Evolutionary conservation across 2,888 invertebrate genomes (phyloP), one percentile per base, ranked within the genome.

Genomic region (Xanthorhoe spadicearia): DNA sequence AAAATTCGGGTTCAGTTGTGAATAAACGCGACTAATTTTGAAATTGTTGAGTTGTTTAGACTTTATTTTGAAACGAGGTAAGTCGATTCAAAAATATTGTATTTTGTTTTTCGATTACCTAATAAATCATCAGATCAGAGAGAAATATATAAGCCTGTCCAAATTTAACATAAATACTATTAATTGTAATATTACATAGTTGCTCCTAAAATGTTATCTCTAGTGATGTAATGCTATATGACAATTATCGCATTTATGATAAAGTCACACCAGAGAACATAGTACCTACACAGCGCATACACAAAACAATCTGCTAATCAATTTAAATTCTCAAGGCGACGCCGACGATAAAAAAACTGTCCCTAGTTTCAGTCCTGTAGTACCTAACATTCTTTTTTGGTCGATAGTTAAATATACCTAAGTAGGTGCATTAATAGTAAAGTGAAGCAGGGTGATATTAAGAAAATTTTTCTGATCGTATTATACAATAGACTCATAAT

Each of bases 221-320:
- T 19, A 54, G 38, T 54, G 17, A 54, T 54, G 54, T 52, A 52
- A 52, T 28, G 19, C 38, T 54, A 54, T 9, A 38, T 54, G 18
- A 13, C 38, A 18, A 54, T 54, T 54, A 54, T 54, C 54, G 17
- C 54, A 54, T 17, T 35, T 18, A 10, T 53, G 53, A 38, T 54
- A 38, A 38, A 13, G 54, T 54, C 54, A 38, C 54, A 13, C 38
- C 51, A 17, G 15, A 48, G 17, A 43, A 13, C 3, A 8, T 48
- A 48, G 15, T 15, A 48, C n/a, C n/a, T n/a, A n/a, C 48, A 15
- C 48, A 17, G 48, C 2, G 48, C 48, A 5, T 17, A 17, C 15
- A 17, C 38, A 17, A 17, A 48, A 17, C 15, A 17, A 48, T 17
- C 17, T 48, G 5, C 48, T 48, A 17, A 48, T 48, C 38, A 43